Percentiles rank a stretch among this genome's conserved stretches.
Conservation (phyloP, 2,113 vertebrate species). For the Elephantulus edwardii region DNA sequence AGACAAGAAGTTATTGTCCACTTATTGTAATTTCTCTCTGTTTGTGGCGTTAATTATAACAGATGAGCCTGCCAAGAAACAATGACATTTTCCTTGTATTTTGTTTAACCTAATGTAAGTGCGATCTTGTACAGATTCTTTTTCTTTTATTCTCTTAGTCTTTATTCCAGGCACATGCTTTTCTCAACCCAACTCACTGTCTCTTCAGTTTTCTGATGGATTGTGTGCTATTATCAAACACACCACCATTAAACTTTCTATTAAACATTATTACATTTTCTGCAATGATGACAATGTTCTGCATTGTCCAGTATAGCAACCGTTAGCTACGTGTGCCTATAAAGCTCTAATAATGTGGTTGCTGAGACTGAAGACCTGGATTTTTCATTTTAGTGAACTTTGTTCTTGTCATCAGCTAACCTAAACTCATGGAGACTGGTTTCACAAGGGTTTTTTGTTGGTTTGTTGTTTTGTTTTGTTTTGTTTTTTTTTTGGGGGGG, state of each 20-base stretch:
- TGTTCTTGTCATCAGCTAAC: background rate
- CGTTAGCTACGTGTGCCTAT: background rate
- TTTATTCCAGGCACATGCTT: background rate
- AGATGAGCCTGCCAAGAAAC: background rate
- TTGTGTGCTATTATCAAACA: background rate
- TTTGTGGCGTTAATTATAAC: background rate
- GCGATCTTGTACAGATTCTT: background rate
- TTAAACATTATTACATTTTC: background rate
- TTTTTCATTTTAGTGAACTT: slow-evolving; percentile 1
- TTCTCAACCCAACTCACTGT: background rate
- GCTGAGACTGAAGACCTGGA: background rate
- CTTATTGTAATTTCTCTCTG: background rate
- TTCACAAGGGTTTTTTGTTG: too few relatives aligned
- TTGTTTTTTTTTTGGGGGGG: too few relatives aligned
- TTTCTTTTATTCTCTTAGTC: background rate
- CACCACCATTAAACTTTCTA: background rate
- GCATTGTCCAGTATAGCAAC: background rate
- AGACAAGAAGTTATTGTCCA: background rate
- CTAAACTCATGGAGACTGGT: background rate
- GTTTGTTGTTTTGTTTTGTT: too few relatives aligned
- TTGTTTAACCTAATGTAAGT: background rate
- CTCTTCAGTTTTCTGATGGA: background rate
- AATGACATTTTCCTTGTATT: background rate
- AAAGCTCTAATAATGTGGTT: background rate
- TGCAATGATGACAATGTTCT: background rate